Conservation (phyloP, 2,888 invertebrate species). For the Psococerastis gibbosa region DNA sequence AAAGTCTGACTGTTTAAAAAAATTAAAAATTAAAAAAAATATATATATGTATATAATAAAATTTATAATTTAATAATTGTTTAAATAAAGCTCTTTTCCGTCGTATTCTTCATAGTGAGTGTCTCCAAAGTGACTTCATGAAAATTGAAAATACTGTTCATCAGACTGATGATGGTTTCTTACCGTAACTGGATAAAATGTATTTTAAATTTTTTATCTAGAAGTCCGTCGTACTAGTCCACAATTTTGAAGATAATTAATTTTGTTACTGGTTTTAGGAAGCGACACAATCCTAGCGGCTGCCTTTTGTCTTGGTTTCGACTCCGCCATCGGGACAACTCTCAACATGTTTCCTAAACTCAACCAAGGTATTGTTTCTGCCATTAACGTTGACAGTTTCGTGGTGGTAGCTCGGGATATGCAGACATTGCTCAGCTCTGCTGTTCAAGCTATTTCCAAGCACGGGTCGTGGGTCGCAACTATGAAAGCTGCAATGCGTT, state of each 20-base stretch:
- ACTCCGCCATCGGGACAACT: conserved; percentile 50
- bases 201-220: conserved; percentile 8
- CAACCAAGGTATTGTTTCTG: conserved; percentile 34
- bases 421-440: conserved; percentile 24
- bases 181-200: conserved; percentile 43
- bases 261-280: conserved; percentile 15
- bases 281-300: conserved; percentile 33
- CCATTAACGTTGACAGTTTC: conserved; percentile 30
- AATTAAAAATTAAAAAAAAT: too few species aligned
- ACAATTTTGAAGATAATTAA: conserved; percentile 13
- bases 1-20: too few species aligned
- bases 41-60: too few species aligned
- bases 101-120: too few species aligned
- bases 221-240: not conserved
- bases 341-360: conserved; percentile 44
- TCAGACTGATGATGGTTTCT: too few species aligned
- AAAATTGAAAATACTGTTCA: too few species aligned
- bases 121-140: too few species aligned
- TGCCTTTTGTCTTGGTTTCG: conserved; percentile 45
- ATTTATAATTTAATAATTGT: too few species aligned
- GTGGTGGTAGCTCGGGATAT: conserved; percentile 28
- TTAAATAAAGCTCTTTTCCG: too few species aligned
- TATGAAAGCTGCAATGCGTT: conserved; percentile 49
- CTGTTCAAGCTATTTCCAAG: not conserved
- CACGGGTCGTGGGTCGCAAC: conserved; percentile 43